Conservation (phyloP, 2,888 invertebrate species). For the Thereva unica region DNA sequence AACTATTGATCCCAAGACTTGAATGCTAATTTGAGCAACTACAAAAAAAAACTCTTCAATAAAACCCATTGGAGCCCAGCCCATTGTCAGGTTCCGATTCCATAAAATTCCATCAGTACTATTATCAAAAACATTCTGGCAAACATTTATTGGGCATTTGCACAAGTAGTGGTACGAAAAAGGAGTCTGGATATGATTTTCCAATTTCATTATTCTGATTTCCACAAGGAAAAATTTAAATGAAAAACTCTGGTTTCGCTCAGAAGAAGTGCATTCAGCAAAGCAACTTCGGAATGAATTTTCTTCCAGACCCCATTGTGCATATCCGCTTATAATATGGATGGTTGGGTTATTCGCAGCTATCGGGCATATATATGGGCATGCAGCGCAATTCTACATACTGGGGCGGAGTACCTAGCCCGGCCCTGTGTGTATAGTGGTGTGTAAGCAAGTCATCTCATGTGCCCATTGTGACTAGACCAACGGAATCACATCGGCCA, state of each 20-base stretch:
- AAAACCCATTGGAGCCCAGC: too few species aligned
- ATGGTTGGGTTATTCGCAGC: conserved; percentile 4
- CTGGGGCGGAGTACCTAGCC: not conserved
- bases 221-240: conserved; percentile 5
- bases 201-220: conserved; percentile 26
- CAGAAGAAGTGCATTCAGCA: not conserved
- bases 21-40: too few species aligned
- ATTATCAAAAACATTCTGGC: too few species aligned
- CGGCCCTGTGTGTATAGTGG: not conserved
- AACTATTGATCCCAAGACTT: too few species aligned
- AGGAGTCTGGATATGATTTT: not conserved
- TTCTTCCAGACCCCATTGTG: not conserved
- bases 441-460: conserved; percentile 41
- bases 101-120: too few species aligned
- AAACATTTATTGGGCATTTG: too few species aligned
- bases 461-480: conserved; percentile 38
- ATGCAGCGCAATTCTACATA: not conserved
- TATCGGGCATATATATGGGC: conserved; percentile 4
- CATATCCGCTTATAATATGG: conserved; percentile 21
- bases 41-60: too few species aligned
- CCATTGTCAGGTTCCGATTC: too few species aligned
- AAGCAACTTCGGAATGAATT: conserved; percentile 9
- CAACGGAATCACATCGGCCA: conserved; percentile 35
- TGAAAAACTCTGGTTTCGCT: not conserved
- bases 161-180: too few species aligned